These are phyloP conservation scores for Hyperoodon ampullatus DNA, from an alignment of 2,113 vertebrate species.

Conservation along the genomic window DNA sequence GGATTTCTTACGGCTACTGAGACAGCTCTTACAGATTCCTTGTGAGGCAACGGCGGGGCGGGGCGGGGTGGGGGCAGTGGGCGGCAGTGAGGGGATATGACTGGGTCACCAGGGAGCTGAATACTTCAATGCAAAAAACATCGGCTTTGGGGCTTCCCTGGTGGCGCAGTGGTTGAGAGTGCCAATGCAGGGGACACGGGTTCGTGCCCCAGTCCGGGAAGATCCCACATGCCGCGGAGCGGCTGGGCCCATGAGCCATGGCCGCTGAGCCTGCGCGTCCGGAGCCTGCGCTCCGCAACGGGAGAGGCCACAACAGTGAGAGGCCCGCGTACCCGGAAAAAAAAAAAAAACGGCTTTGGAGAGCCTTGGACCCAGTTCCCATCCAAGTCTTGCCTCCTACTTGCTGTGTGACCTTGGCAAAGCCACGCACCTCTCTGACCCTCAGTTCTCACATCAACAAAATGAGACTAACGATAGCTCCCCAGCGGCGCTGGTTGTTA, in stretches of 20 bases:
- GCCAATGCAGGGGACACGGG: no score
- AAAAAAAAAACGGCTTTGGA: not conserved
- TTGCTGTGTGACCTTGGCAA: not conserved
- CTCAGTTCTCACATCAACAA: not conserved
- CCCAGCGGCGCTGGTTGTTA: accelerated
- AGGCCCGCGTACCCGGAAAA: no score
- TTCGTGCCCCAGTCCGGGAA: no score
- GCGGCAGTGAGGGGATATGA: accelerated
- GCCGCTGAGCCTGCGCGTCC: no score
- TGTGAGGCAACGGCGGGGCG: not conserved
- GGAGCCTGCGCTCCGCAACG: no score
- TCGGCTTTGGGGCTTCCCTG: not conserved
- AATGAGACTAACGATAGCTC: not conserved
- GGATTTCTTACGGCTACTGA: not conserved
- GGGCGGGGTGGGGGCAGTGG: not conserved
- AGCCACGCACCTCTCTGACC: not conserved
- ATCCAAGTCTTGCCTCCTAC: not conserved
- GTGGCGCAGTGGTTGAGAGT: no score
- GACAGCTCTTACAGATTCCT: not conserved
- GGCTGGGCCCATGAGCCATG: no score
- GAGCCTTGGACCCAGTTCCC: not conserved
- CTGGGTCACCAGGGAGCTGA: not conserved
- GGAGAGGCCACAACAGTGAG: no score
- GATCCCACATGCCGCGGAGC: no score
- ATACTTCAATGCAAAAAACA: not conserved